Percentiles rank a stretch among this genome's conserved stretches.
Conservation (phyloP, 1,140 invertebrate species). For the Drosophila truncata region DNA sequence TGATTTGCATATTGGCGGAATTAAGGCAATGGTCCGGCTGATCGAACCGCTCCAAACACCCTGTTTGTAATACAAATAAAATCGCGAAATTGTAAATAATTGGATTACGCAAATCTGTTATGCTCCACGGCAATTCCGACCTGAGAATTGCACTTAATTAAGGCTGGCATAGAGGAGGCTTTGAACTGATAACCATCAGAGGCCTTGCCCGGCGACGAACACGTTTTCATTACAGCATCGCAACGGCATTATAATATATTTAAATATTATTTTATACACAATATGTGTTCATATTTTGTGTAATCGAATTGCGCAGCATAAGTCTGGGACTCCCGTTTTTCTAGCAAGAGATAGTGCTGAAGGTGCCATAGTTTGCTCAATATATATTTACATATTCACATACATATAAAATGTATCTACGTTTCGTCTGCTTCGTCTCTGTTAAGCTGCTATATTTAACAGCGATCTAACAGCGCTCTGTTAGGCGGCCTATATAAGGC, state of each 20-base stretch:
- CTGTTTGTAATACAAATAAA: conserved; percentile 36
- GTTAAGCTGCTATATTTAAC: not conserved
- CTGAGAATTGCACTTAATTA: conserved; percentile 62
- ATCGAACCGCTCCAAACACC: conserved; percentile 16
- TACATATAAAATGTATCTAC: not conserved
- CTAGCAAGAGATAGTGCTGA: conserved; percentile 1
- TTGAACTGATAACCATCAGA: conserved; percentile 34
- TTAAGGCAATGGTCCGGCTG: conserved; percentile 34
- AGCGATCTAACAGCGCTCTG: conserved; percentile 33
- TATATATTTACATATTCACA: too few relatives aligned
- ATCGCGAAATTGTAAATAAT: conserved; percentile 24
- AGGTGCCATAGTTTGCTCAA: not conserved
- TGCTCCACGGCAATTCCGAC: conserved; percentile 29
- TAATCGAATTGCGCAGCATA: conserved; percentile 51
- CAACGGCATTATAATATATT: not conserved
- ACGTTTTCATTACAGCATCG: conserved; percentile 25
- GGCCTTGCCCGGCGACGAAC: conserved; percentile 29
- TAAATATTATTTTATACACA: not conserved
- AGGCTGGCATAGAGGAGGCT: conserved; percentile 3
- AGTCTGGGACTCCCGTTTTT: conserved; percentile 62
- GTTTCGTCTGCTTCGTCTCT: not conserved
- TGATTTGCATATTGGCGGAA: conserved; percentile 46
- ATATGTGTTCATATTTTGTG: conserved; percentile 24
- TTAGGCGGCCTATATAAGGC: conserved; percentile 57
- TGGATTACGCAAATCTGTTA: conserved; percentile 66